These are phyloP conservation scores for Erythrocercus mccallii DNA, from an alignment of 2,113 vertebrate genomes.

Conservation along the genomic window DNA sequence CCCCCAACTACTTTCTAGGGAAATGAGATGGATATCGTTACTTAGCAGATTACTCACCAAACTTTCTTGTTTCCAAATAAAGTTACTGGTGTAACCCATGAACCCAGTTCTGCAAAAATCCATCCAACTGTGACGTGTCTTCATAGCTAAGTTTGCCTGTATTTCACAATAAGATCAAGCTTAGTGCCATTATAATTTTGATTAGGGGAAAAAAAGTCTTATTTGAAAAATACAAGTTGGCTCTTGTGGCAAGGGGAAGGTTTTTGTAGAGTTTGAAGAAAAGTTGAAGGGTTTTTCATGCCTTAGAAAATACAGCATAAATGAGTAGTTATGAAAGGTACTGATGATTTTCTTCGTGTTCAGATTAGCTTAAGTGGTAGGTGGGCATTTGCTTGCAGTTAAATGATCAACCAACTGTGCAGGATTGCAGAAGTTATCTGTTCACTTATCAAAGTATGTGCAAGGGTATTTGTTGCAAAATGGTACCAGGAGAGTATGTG, in stretches of 20 bases:
- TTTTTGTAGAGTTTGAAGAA: background rate
- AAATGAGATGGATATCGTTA: background rate
- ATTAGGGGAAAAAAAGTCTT: background rate
- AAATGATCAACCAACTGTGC: slow-evolving; percentile 33
- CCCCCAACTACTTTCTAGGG: background rate
- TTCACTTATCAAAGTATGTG: slow-evolving; percentile 35
- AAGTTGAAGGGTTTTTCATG: background rate
- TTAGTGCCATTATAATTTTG: background rate
- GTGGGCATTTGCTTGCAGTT: background rate
- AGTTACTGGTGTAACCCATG: background rate
- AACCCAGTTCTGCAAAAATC: background rate
- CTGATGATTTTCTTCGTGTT: background rate
- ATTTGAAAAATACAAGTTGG: background rate
- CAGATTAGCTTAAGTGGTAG: background rate
- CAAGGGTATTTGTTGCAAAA: slow-evolving; percentile 24
- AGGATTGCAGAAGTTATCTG: slow-evolving; percentile 6
- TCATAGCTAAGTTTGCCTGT: background rate
- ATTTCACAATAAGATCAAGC: background rate
- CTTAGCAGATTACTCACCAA: background rate
- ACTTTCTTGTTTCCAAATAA: background rate
- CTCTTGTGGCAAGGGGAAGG: background rate
- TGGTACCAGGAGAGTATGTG: background rate
- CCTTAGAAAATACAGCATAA: background rate
- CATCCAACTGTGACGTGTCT: background rate
- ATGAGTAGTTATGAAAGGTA: background rate